Percentiles rank a stretch among this genome's conserved stretches.
phyloP scores from a whole-genome alignment of 53 echinoderm and acorn worm species.

The Echinometra lucunter region DNA sequence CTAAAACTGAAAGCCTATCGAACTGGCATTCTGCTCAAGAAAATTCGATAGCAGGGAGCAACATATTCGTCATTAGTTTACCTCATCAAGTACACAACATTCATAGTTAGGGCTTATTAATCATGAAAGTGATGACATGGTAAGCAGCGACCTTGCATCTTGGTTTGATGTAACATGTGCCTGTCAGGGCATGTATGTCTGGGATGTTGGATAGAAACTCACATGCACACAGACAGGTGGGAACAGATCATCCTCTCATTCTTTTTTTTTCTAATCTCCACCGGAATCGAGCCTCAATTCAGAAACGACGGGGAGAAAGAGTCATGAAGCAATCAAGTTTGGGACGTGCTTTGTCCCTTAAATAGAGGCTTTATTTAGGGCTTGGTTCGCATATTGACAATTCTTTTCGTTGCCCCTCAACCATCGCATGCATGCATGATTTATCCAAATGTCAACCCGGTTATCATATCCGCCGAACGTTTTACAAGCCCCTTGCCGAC shows the following conservation, averaged over 20 bases:
- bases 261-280: neutral
- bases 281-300: conserved; percentile 18
- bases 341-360: conserved; percentile 61
- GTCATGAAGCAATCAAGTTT: conserved; percentile 54
- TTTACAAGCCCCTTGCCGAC: conserved; percentile 14
- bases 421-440: conserved; percentile 52
- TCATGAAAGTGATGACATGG: conserved; percentile 7
- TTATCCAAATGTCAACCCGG: conserved; percentile 48
- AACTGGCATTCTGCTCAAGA: neutral
- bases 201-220: neutral
- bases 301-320: neutral
- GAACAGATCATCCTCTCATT: neutral
- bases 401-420: conserved; percentile 45
- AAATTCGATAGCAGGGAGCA: neutral
- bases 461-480: conserved; percentile 2
- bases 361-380: conserved; percentile 49
- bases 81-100: neutral
- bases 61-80: neutral
- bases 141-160: neutral
- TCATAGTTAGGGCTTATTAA: neutral
- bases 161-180: neutral
- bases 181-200: neutral
- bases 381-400: conserved; percentile 32
- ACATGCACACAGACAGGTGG: neutral
- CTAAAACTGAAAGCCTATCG: neutral